A percentile compares a stretch with the other conserved stretches of the same genome.
phyloP scores from a whole-genome alignment of 2,888 invertebrate species.

The Drosophila aldrichi region DNA sequence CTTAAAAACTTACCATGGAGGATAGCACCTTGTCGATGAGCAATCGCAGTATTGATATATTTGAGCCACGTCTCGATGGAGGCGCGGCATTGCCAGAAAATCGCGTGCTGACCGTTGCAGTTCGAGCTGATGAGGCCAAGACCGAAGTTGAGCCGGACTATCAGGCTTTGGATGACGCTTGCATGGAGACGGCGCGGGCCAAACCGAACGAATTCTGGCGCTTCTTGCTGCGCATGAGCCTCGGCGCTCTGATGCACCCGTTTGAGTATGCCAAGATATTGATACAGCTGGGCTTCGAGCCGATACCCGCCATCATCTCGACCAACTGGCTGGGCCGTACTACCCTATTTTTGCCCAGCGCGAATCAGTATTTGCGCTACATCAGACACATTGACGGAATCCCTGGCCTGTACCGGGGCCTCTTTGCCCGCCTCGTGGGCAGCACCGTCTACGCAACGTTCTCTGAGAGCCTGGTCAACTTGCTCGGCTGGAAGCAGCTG shows the following conservation, averaged over 20 bases:
- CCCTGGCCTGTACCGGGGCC: conserved; percentile 55
- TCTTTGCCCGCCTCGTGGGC: conserved; percentile 35
- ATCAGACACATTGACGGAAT: conserved; percentile 51
- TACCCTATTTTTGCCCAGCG: conserved; percentile 38
- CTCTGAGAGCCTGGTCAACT: conserved; percentile 24
- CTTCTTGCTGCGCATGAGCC: conserved; percentile 43
- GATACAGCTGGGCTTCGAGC: conserved; percentile 67
- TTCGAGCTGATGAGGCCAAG: background rate
- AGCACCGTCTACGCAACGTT: conserved; percentile 7
- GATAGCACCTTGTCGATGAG: background rate
- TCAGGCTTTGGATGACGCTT: background rate
- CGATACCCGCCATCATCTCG: conserved; percentile 30
- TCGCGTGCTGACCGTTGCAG: too few species aligned
- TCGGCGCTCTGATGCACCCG: conserved; percentile 46
- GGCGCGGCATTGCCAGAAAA: background rate
- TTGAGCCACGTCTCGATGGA: background rate
- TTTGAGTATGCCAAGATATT: conserved; percentile 51
- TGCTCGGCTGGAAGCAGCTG: background rate
- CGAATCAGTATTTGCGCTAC: conserved; percentile 47
- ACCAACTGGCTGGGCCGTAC: conserved; percentile 25
- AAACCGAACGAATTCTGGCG: conserved; percentile 42
- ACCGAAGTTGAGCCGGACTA: background rate
- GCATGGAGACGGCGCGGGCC: background rate
- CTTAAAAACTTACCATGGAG: background rate
- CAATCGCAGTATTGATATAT: background rate